Evolutionary conservation across 2,113 vertebrate species (phyloP).

Genomic region (rabbit (Oryctolagus cuniculus)): mOryCun1.1 NC_091433.1:61089501-61090000

Average conservation of each 20-base stretch:
- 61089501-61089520: slow-evolving; percentile 78
- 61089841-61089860: neutral
- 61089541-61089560: slow-evolving; percentile 71
- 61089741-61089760: neutral
- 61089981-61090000: neutral
- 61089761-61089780: neutral
- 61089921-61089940: neutral
- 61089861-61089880: neutral
- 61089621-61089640: slow-evolving; percentile 68
- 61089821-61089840: neutral
- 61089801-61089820: neutral
- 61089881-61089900: neutral
- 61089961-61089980: neutral
- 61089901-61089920: neutral
- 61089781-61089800: neutral
- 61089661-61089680: slow-evolving; percentile 47
- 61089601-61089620: slow-evolving; percentile 63
- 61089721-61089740: neutral
- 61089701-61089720: neutral
- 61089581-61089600: slow-evolving; percentile 53
- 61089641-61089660: slow-evolving; percentile 60
- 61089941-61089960: neutral
- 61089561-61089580: slow-evolving; percentile 72
- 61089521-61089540: slow-evolving; percentile 76
- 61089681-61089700: neutral